Conservation (phyloP, 2,888 invertebrate species). For the Cecidostiba fungosa region DNA sequence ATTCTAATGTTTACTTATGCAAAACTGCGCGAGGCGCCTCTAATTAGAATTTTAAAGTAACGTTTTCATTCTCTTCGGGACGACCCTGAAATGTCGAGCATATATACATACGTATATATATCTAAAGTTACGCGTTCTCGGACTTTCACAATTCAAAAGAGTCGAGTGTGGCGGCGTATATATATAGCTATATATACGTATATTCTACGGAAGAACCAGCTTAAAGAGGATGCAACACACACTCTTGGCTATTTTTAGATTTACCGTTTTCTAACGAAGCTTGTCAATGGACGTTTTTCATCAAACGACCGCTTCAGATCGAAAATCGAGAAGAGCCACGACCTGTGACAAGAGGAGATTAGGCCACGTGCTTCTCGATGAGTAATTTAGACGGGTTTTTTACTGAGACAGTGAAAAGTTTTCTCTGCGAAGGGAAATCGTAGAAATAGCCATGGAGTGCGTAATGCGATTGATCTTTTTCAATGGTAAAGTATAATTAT, state of each 20-base stretch:
- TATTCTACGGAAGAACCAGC: slow-evolving; percentile 30
- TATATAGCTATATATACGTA: background rate
- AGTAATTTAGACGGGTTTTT: background rate
- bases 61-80: background rate
- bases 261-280: slow-evolving; percentile 33
- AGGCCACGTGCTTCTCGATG: background rate
- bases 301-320: background rate
- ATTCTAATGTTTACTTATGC: slow-evolving; percentile 9
- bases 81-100: slow-evolving; percentile 44
- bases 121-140: background rate
- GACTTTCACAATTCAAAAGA: slow-evolving; percentile 41
- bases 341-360: background rate
- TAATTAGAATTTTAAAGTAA: slow-evolving; percentile 45
- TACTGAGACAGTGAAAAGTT: background rate
- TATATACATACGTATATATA: background rate
- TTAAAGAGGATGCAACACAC: background rate
- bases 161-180: background rate
- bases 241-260: slow-evolving; percentile 52
- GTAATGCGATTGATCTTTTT: background rate
- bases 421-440: background rate
- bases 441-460: slow-evolving; percentile 32
- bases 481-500: slow-evolving; percentile 1
- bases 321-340: background rate
- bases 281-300: background rate
- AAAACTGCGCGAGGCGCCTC: background rate